These are phyloP conservation scores for Menidia beryllina DNA, from an alignment of 2,113 vertebrate species.

Conservation along the genomic window DNA sequence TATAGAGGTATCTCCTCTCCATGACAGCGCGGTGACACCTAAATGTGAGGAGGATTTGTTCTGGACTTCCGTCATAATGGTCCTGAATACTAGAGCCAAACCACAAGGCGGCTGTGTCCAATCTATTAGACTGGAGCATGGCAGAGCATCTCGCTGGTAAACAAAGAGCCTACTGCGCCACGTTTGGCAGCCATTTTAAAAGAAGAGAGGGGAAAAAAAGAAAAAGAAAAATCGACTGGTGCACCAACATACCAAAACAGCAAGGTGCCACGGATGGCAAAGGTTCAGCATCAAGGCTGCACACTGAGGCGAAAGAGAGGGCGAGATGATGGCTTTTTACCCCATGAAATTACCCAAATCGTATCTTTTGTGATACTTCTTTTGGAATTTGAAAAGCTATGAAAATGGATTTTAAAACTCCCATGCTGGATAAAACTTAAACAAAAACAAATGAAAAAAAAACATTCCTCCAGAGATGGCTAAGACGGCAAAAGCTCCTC, in stretches of 20 bases:
- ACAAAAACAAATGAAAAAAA: not conserved
- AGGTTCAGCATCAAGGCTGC: constrained; percentile 27
- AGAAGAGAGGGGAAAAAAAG: too few relatives aligned
- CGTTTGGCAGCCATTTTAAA: constrained; percentile 76
- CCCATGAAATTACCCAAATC: accelerated
- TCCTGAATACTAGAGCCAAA: constrained; percentile 54
- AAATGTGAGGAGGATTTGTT: constrained; percentile 75
- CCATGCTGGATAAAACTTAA: too few relatives aligned
- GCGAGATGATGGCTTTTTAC: constrained; percentile 10
- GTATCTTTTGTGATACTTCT: not conserved
- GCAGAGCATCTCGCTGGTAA: constrained; percentile 60
- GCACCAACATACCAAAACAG: constrained; percentile 28
- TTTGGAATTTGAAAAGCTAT: not conserved
- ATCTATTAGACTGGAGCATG: constrained; percentile 68
- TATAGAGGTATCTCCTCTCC: constrained; percentile 65
- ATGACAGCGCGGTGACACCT: constrained; percentile 63
- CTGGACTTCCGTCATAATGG: constrained; percentile 67
- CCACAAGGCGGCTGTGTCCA: constrained; percentile 65
- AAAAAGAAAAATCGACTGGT: constrained; percentile 30
- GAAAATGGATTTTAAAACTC: not conserved
- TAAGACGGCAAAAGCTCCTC: not conserved
- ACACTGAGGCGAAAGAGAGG: not conserved
- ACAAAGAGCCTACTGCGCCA: constrained; percentile 65
- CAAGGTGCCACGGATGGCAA: constrained; percentile 10
- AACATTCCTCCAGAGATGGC: not conserved